A percentile compares a stretch with the other conserved stretches of the same genome.
Conservation (phyloP, 2,888 invertebrate genomes). For the Shargacucullia verbasci region DNA sequence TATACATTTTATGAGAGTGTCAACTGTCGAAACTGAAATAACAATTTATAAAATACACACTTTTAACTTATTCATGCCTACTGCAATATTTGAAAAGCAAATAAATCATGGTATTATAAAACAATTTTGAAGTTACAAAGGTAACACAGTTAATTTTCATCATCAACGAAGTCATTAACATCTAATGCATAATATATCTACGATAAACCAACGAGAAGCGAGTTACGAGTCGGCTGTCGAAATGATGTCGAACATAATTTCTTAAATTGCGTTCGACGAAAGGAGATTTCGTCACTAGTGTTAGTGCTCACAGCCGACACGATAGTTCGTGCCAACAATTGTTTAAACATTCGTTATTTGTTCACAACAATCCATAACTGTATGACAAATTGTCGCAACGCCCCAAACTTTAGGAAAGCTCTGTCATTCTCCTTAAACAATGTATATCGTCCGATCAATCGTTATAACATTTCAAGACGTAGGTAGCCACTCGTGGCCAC, state of each 20-base stretch:
- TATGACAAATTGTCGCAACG: slow-evolving; percentile 38
- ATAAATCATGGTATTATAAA: slow-evolving; percentile 25
- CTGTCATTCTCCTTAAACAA: slow-evolving; percentile 3
- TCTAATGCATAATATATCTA: slow-evolving; percentile 60
- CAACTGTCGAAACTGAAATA: not conserved
- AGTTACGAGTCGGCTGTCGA: slow-evolving; percentile 64
- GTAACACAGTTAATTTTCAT: slow-evolving; percentile 37
- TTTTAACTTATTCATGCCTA: slow-evolving; percentile 3
- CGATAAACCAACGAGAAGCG: slow-evolving; percentile 56
- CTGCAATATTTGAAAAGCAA: slow-evolving; percentile 6
- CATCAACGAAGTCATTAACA: slow-evolving; percentile 57
- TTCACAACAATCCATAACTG: slow-evolving; percentile 44
- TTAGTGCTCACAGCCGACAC: slow-evolving; percentile 63
- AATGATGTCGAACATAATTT: slow-evolving; percentile 70
- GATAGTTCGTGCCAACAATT: slow-evolving; percentile 63
- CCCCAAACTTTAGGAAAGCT: slow-evolving; percentile 17
- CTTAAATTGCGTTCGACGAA: slow-evolving; percentile 75
- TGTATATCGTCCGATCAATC: not conserved
- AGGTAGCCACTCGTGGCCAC: not conserved
- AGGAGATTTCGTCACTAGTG: slow-evolving; percentile 66
- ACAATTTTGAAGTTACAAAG: slow-evolving; percentile 13
- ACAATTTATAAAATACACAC: not conserved
- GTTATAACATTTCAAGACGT: not conserved
- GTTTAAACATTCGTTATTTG: slow-evolving; percentile 56
- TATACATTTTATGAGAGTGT: not conserved